These are phyloP conservation scores for Uropsilus gracilis DNA, from an alignment of 2,113 vertebrate species.

Conservation along the genomic window DNA sequence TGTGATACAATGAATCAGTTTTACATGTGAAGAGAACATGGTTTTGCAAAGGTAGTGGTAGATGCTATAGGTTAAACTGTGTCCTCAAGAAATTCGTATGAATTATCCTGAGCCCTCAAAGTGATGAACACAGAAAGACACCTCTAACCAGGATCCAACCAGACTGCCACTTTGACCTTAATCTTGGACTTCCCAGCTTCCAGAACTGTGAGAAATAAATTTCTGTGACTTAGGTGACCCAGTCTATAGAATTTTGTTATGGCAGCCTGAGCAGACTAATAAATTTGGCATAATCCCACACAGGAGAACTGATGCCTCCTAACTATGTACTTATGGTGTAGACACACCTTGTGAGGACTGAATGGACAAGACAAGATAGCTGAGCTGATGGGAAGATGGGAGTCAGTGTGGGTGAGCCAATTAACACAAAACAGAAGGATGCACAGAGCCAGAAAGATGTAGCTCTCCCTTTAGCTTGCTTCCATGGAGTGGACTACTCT, in stretches of 20 bases:
- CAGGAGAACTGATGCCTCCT: neutral
- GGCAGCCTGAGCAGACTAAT: neutral
- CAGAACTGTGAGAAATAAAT: neutral
- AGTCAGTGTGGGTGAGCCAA: neutral
- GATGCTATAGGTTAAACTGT: neutral
- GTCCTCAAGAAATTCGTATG: neutral
- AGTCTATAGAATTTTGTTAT: neutral
- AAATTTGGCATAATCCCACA: neutral
- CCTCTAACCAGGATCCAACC: neutral
- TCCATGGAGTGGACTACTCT: neutral
- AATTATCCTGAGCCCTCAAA: neutral
- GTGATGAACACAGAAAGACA: neutral
- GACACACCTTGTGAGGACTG: neutral
- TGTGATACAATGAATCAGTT: neutral
- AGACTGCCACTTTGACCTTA: no score
- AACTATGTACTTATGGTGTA: neutral
- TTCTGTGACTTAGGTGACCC: neutral
- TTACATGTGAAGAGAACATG: neutral
- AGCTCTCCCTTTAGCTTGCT: neutral
- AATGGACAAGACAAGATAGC: neutral
- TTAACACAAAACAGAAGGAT: neutral
- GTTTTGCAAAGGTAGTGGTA: neutral
- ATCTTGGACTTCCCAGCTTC: neutral
- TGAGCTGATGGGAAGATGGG: neutral
- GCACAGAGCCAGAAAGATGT: neutral